A percentile compares a stretch with the other conserved stretches of the same genome.
These are phyloP conservation scores for Centropyge bicolor DNA, from an alignment of 2,797 vertebrate species.

Conservation along the genomic window DNA sequence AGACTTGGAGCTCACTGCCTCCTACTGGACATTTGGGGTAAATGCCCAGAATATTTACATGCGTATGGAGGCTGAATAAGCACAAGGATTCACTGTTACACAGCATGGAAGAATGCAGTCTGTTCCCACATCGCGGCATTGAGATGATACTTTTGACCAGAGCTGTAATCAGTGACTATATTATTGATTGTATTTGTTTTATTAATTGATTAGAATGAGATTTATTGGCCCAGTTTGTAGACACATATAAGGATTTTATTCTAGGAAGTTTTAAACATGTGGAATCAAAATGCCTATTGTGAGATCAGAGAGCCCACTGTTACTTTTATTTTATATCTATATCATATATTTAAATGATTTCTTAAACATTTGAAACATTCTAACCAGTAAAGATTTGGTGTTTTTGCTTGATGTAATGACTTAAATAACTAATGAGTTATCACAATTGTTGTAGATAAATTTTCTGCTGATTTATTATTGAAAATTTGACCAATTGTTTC, in stretches of 20 bases:
- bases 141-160: background rate
- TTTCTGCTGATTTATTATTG: background rate
- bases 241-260: too few relatives aligned
- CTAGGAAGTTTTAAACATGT: background rate
- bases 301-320: background rate
- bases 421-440: background rate
- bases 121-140: background rate
- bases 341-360: too few relatives aligned
- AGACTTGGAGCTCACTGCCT: constrained; percentile 62
- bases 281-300: background rate
- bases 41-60: constrained; percentile 14
- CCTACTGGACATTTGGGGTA: constrained; percentile 70
- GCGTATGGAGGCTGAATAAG: background rate
- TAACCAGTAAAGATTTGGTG: too few relatives aligned
- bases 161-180: background rate
- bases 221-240: too few relatives aligned
- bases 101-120: background rate
- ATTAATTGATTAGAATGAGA: background rate
- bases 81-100: background rate
- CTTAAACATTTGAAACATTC: too few relatives aligned
- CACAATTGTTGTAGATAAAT: background rate
- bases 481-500: background rate
- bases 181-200: background rate
- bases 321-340: too few relatives aligned
- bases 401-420: background rate